phyloP scores from a whole-genome alignment of 37 sponge, comb jelly and placozoan genomes.

The Geodia barretti region DNA sequence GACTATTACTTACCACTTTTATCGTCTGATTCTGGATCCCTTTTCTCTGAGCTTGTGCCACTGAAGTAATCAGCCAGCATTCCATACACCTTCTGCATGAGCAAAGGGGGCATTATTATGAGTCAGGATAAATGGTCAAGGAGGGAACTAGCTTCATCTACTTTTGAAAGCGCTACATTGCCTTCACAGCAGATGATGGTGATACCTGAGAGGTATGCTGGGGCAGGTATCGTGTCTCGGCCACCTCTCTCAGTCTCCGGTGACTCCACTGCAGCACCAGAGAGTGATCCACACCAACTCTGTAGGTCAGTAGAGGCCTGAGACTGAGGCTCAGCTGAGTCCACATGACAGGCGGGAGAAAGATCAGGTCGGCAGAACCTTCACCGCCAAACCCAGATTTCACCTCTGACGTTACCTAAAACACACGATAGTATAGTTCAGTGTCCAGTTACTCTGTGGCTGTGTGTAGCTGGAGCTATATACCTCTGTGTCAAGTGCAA shows the following conservation, averaged over 20 bases:
- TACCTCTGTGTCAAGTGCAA: slow-evolving; percentile 66
- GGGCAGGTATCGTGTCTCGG: slow-evolving; percentile 23
- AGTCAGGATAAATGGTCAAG: no score
- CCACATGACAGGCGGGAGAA: slow-evolving; percentile 54
- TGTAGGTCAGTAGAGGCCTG: slow-evolving; percentile 22
- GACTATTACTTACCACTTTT: background rate
- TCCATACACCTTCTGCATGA: background rate
- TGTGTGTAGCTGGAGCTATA: background rate
- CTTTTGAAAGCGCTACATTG: no score
- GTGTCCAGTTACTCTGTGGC: background rate
- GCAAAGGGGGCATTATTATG: no score
- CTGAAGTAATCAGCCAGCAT: slow-evolving; percentile 64
- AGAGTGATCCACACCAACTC: slow-evolving; percentile 28
- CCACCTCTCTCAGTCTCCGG: slow-evolving; percentile 22
- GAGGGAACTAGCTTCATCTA: no score
- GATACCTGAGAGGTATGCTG: no score
- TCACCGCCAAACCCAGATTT: background rate
- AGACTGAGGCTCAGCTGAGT: slow-evolving; percentile 53
- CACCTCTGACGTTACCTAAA: slow-evolving; percentile 32
- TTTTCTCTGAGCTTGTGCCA: slow-evolving; percentile 7
- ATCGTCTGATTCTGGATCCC: no score
- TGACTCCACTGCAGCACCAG: slow-evolving; percentile 42
- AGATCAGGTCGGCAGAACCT: background rate
- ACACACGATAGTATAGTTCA: background rate
- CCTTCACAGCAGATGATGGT: no score